Conservation (phyloP, 2,797 vertebrate species). For the Cetoscarus ocellatus region DNA sequence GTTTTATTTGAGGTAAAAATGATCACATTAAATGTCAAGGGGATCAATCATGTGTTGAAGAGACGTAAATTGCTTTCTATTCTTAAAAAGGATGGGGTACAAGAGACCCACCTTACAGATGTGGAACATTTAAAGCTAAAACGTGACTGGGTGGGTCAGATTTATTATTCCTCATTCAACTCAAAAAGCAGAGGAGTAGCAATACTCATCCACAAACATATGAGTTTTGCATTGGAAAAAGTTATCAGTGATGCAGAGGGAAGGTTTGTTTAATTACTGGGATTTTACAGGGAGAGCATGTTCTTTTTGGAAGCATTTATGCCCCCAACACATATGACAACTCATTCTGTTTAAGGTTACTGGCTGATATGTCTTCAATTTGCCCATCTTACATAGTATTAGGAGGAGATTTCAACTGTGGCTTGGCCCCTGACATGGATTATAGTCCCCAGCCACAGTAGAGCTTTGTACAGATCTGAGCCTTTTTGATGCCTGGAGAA, state of each 20-base stretch:
- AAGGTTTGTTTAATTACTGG: background rate
- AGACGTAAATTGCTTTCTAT: too few species aligned
- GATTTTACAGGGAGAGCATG: background rate
- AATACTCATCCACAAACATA: conserved; percentile 17
- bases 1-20: too few species aligned
- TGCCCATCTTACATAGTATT: background rate
- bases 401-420: background rate
- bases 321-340: background rate
- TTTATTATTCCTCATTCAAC: too few species aligned
- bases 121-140: too few species aligned
- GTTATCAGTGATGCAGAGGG: background rate
- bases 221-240: background rate
- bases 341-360: background rate
- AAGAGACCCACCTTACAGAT: too few species aligned
- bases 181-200: conserved; percentile 18
- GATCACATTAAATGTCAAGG: background rate
- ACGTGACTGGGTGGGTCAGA: too few species aligned
- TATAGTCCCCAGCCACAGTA: background rate
- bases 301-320: background rate
- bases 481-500: too few species aligned
- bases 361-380: background rate
- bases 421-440: background rate
- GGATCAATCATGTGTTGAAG: too few species aligned
- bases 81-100: too few species aligned
- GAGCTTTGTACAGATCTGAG: background rate